Evolutionary conservation across 2,797 vertebrate species (phyloP), one percentile per base, ranked within the genome.

Genomic region (Taeniopygia guttata): DNA sequence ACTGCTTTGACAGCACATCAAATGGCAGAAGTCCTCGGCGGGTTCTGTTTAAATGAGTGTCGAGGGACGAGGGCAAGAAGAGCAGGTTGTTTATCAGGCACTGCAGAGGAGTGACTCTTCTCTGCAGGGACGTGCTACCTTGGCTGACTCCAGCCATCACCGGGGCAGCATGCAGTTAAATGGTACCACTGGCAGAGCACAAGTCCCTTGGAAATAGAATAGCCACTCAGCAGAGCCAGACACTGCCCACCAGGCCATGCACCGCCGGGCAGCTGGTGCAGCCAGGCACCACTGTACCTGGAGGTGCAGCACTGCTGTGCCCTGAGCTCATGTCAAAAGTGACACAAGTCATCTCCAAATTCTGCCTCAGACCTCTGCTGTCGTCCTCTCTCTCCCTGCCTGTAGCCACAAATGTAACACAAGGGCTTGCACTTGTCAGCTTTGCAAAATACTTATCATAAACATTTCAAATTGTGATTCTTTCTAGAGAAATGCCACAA

Each of bases 401-500:
- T n/a, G 30, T 15, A 62, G 46, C 49, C 81, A 52, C 54, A 81
- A 78, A 56, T 42, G 16, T 64, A 75, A 34, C 70, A 32, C 34
- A 13, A 63, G 16, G 36, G 11, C 15, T 64, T 55, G 20, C 48
- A 18, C 27, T 45, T 79, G n/a, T 46, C 3, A 9, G 42, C 17
- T 72, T 79, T 87, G 49, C 10, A 40, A 69, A 83, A 52, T 64
- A n/a, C 58, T 87, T 87, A 21, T 45, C 1, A 5, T 52, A 82
- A 90, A 40, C n/a, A 40, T 43, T 70, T 72, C 10, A 46, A 60
- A 32, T 32, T 22, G 40, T 72, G 72, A 45, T 48, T 89, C 77
- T 80, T 80, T 64, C 66, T 67, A 60, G 78, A 60, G 78, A 85
- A 90, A 62, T 90, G 78, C 90, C 93, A 93, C 90, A 70, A 94